These are phyloP conservation scores for Plestiodon gilberti DNA, from an alignment of 2,113 vertebrate species.

Conservation along the genomic window DNA sequence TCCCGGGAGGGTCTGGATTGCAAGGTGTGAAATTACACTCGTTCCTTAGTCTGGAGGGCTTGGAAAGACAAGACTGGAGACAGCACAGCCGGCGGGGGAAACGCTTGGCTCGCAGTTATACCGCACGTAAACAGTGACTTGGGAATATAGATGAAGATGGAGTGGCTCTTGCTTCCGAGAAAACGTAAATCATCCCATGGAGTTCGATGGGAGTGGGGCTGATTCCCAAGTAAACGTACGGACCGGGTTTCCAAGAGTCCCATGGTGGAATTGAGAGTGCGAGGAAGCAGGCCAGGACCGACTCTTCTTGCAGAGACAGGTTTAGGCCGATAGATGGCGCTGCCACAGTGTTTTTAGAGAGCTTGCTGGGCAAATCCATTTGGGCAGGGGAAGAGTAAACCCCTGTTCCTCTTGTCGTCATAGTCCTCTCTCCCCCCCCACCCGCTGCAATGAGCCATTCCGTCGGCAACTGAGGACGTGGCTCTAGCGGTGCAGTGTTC, in stretches of 20 bases:
- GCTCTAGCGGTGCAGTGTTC: neutral
- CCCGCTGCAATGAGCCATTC: neutral
- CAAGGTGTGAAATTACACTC: slow-evolving; percentile 24
- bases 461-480: neutral
- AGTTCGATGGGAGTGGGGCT: too few relatives aligned
- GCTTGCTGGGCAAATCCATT: neutral
- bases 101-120: neutral
- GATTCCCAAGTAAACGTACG: neutral
- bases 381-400: neutral
- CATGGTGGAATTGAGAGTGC: too few relatives aligned
- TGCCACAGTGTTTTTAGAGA: neutral
- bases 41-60: neutral
- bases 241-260: too few relatives aligned
- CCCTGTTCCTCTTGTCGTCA: too few relatives aligned
- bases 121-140: too few relatives aligned
- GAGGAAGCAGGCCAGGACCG: too few relatives aligned
- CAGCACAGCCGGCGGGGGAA: too few relatives aligned
- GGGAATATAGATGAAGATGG: too few relatives aligned
- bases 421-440: too few relatives aligned
- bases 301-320: neutral
- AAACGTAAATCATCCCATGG: too few relatives aligned
- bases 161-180: neutral
- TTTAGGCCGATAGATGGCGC: neutral
- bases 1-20: neutral
- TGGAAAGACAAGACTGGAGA: neutral